Percentiles rank a stretch among this genome's conserved stretches.
These are phyloP conservation scores for Homarus gammarus DNA, from an alignment of 2,888 invertebrate genomes.

Conservation along the genomic window DNA sequence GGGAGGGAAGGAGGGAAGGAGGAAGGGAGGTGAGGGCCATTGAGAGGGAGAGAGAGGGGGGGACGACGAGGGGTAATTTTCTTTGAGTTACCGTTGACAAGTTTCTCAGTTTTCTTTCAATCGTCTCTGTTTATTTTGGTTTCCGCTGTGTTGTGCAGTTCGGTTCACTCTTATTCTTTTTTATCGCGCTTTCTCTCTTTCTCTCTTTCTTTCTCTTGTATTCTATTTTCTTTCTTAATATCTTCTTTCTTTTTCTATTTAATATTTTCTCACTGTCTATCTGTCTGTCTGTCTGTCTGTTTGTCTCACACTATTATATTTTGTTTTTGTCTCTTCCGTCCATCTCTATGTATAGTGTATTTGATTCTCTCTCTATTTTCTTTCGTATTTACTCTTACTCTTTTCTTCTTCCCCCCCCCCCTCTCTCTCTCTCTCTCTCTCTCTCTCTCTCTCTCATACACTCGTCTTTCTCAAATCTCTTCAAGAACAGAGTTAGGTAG, in stretches of 20 bases:
- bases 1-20: neutral
- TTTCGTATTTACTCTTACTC: neutral
- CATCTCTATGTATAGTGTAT: no score
- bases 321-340: no score
- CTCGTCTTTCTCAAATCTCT: neutral
- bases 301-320: no score
- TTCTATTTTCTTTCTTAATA: no score
- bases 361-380: neutral
- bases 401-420: neutral
- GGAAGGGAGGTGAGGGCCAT: neutral
- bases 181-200: neutral
- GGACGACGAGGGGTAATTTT: neutral
- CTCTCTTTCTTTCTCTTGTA: neutral
- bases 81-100: neutral
- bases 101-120: neutral
- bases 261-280: no score
- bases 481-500: no score
- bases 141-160: neutral
- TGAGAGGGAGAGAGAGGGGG: neutral
- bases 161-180: neutral
- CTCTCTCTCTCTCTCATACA: conserved; percentile 2
- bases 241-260: neutral
- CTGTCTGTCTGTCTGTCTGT: no score
- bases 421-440: conserved; percentile 8
- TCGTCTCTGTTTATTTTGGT: neutral